Conservation (phyloP, 2,797 vertebrate genomes). For the Prunella strophiata region DNA sequence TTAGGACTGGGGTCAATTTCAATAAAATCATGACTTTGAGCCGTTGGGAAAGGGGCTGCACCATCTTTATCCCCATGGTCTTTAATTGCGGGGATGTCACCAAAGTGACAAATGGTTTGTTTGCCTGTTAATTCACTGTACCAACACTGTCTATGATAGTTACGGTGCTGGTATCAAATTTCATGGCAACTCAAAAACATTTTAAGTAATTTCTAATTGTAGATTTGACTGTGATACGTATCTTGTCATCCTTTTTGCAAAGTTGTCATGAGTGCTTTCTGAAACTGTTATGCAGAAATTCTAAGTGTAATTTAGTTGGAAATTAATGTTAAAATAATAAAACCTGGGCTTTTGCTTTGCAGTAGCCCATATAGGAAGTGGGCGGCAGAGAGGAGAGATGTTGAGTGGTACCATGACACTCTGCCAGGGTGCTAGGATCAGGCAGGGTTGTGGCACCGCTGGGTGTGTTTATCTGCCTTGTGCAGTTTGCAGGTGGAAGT, state of each 20-base stretch:
- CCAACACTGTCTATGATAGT: neutral
- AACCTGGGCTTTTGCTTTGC: neutral
- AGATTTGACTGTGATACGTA: neutral
- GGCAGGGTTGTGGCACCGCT: accelerated
- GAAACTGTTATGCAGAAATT: neutral
- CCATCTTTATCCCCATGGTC: neutral
- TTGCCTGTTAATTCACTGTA: neutral
- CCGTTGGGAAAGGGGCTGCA: neutral
- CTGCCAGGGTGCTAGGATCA: neutral
- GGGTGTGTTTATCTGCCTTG: neutral
- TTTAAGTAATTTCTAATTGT: neutral
- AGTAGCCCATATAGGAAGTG: neutral
- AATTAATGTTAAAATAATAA: neutral
- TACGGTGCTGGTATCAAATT: neutral
- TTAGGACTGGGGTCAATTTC: neutral
- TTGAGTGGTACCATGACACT: neutral
- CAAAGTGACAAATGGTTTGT: neutral
- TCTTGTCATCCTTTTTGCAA: neutral
- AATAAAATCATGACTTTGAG: neutral
- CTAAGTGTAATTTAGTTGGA: neutral
- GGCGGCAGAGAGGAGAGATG: accelerated
- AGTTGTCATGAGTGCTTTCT: neutral
- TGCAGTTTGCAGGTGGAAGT: neutral
- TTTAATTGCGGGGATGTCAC: neutral
- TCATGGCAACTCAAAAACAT: neutral